These are phyloP conservation scores for Smittia sp. DNA, from an alignment of 2,888 invertebrate species.

Conservation along the genomic window DNA sequence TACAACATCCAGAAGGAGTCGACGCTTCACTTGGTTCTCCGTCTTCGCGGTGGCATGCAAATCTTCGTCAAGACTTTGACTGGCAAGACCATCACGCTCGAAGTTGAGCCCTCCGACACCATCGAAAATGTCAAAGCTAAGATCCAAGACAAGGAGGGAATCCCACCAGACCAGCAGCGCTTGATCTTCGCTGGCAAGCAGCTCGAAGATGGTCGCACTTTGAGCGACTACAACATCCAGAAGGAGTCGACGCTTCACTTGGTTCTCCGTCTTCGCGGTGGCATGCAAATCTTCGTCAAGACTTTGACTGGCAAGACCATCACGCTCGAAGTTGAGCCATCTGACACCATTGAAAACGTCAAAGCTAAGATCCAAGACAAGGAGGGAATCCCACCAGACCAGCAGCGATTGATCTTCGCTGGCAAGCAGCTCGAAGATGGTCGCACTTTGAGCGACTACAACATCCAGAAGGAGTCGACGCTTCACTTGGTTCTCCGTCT, in stretches of 20 bases:
- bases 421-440: conserved; percentile 10
- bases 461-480: conserved; percentile 7
- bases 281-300: conserved; percentile 14
- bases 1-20: conserved; percentile 20
- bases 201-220: conserved; percentile 15
- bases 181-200: conserved; percentile 19
- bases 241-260: conserved; percentile 8
- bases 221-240: conserved; percentile 15
- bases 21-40: conserved; percentile 11
- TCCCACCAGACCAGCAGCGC: conserved; percentile 13
- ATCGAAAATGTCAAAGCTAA: conserved; percentile 11
- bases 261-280: conserved; percentile 18
- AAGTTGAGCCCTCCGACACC: conserved; percentile 14
- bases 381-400: conserved; percentile 14
- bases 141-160: conserved; percentile 18
- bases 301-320: conserved; percentile 16
- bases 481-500: conserved; percentile 20
- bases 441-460: conserved; percentile 18
- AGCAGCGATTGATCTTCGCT: conserved; percentile 20
- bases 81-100: conserved; percentile 7
- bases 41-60: conserved; percentile 13
- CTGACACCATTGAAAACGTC: conserved; percentile 17
- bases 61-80: conserved; percentile 16
- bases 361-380: conserved; percentile 17
- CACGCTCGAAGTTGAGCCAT: conserved; percentile 7